Conservation (phyloP, 2,113 vertebrate species). For the Rallus limicola region DNA sequence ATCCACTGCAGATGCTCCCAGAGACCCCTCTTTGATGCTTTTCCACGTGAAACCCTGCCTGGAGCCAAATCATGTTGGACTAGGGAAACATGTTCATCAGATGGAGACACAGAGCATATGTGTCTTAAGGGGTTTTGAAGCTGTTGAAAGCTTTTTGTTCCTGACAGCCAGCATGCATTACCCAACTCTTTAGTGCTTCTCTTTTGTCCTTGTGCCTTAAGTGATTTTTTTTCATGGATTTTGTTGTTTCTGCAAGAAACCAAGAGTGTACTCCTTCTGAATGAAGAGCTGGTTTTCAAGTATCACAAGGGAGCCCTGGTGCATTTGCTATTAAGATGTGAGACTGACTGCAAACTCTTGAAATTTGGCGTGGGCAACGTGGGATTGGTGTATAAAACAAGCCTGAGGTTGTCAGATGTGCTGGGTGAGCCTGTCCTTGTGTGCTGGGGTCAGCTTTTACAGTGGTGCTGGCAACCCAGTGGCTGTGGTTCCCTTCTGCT, state of each 20-base stretch:
- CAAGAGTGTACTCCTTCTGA: not conserved
- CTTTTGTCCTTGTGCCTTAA: conserved; percentile 17
- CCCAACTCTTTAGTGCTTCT: not conserved
- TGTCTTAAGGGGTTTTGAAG: not conserved
- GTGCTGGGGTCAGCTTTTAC: not conserved
- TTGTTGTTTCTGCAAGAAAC: not conserved
- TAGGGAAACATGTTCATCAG: not conserved
- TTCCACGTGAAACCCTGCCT: not conserved
- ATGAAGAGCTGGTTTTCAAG: not conserved
- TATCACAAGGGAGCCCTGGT: not conserved
- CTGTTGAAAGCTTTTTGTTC: conserved; percentile 5
- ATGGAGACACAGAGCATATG: fast-evolving
- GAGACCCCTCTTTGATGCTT: not conserved
- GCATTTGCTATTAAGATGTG: not conserved
- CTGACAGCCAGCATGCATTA: not conserved
- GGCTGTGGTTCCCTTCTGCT: not conserved
- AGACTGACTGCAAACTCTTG: not conserved
- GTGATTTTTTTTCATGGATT: not conserved
- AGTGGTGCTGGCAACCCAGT: not conserved
- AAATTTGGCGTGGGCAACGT: not conserved
- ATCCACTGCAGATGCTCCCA: not conserved
- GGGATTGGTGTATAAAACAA: not conserved
- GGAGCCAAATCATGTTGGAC: not conserved
- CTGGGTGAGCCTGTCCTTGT: not conserved
- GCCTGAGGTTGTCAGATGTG: not conserved